Base-by-base conservation (phyloP, 2,888 invertebrate genomes). In the Exephanes ischioxanthus region DNA sequence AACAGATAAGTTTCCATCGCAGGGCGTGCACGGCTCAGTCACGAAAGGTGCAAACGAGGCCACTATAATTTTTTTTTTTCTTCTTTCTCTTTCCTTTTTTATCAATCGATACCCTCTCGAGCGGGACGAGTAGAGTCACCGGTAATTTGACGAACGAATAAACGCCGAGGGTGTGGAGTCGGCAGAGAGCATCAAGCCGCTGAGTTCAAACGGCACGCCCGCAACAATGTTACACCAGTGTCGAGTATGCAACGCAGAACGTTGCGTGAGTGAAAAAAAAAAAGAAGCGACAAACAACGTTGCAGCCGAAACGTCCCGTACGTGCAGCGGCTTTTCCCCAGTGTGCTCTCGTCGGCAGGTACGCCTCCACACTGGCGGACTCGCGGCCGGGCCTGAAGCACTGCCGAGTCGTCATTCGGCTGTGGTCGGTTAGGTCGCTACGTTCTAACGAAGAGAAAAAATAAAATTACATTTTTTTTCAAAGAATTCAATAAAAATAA, bases 51-150 rank as follows among this genome's bases (percentile, higher is more conserved):
- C 63, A 58, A 87, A 87, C 77, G 79, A 85, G 85, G 85, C 79
- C 87, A 85, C 82, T 68, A 77, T 75, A 83, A 85, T 85, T 58
- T 80, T 70, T 33, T 70, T 33, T 53, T 55, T 63, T 68, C 63
- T 68, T 41, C 53, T n/a, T 48, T 67, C 30, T 33, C 22, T n/a
- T 22, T 63, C 11, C 41, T 48, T 53, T 14, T 67, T 79, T 68
- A 84, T 84, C 68, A 87, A 87, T 87, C 87, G 85, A 87, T 87
- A 87, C 55, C 53, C 86, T 84, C 87, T 85, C 82, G 82, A 85
- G 75, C 16, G 79, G 30, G 80, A 71, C 77, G 61, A 79, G 71
- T 71, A 58, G 79, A 76, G 73, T 66, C 67, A 63, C 71, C 76
- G 80, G 77, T 85, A 85, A 82, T 83, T 82, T 73, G 77, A 80